Evolutionary conservation across 1,140 invertebrate genomes (phyloP), one percentile per base, ranked within the genome.

Genomic region (Drosophila bipectinata): DNA sequence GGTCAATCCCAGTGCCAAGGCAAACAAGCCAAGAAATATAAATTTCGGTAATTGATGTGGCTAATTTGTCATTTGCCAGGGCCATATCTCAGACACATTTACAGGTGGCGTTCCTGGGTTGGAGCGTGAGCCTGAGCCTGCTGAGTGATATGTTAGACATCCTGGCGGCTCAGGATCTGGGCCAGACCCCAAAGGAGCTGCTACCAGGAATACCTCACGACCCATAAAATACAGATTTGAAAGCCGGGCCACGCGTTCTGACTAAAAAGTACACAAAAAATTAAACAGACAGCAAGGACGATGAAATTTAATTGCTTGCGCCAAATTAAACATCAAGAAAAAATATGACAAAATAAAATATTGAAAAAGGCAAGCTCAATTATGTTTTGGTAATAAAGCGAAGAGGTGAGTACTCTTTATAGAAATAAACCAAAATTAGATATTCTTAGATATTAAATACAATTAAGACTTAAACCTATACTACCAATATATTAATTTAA

Each of bases 11-110:
- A 58, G 48, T 15, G 62, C 37, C 66, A 69, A 57, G 63, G 45
- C 67, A 88, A 88, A 87, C 83, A 88, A 78, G 67, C 67, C 58
- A 56, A 66, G 67, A 61, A 79, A 88, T 89, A 88, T 83, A 88
- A 88, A 88, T 88, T 88, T 89, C 76, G 71, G 79, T 88, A 83
- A 88, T 89, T 88, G 83, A 88, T 88, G 83, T 79, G 61, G 76
- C 83, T 83, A 88, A 88, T 88, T 88, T 88, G 83, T 88, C 84
- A 88, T 82, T 88, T 75, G 77, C 64, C 83, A 67, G 69, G 66
- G 78, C 78, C 78, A 87, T 77, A 68, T 88, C 82, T 79, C 62
- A 72, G 74, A 66, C 74, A 60, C 82, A 82, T 82, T 74, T 82
- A 85, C 81, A 87, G 81, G 81, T 85, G 81, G 66, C 69, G 69